Evolutionary conservation across 2,113 vertebrate genomes (phyloP), one percentile per base, ranked within the genome.

Genomic region (Typhlomys cinereus): DNA sequence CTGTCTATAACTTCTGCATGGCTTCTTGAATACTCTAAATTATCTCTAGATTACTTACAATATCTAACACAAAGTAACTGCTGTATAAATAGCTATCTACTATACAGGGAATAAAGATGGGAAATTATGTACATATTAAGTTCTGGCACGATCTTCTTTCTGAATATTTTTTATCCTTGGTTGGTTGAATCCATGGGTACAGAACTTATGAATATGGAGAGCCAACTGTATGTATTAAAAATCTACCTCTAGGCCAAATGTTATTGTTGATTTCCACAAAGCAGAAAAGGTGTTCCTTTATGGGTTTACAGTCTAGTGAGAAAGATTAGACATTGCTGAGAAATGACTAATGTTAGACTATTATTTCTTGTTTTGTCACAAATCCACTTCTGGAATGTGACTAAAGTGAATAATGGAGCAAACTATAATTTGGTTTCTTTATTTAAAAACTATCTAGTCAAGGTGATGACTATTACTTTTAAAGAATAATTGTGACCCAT

Each of bases 401-500:
- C 41, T 70, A 34, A 92, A 73, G 54, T 81, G n/a, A 94, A 44
- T 48, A 81, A 73, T 46, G 31, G 20, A 80, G 76, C 9, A 84
- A 76, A 23, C 14, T 79, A 59, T 64, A 85, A 75, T 93, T 89
- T 64, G 20, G 46, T 93, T 88, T 66, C 2, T 67, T 23, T 50
- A 10, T 76, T 88, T 41, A 36, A 80, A 89, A 69, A 66, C 74
- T 64, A 54, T 74, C 62, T 76, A 85, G 48, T 52, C 75, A 71
- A 87, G 50, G 20, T 67, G 48, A 67, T 79, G 3, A 71, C 75
- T 93, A 44, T 88, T 41, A 52, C 73, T 73, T 94, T 95, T 54
- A 82, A 95, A 92, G 57, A 62, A 87, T 36, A 27, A 62, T 73
- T 67, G 13, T 70, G 8, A 10, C 11, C 80, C 88, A 61, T 78